phyloP scores from a whole-genome alignment of 2,113 vertebrate species.

The Riparia riparia region DNA sequence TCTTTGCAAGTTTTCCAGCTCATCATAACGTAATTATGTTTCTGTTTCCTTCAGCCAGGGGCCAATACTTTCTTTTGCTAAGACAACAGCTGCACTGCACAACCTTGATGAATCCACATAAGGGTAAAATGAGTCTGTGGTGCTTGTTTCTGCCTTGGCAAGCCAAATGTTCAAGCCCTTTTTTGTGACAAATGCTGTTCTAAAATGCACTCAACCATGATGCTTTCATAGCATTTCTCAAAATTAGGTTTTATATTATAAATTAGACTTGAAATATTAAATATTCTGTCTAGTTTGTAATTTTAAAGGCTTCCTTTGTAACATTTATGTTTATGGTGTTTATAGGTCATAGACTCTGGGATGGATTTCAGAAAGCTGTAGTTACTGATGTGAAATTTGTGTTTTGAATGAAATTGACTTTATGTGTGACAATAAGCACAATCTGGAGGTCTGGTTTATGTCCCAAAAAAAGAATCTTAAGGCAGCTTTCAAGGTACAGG shows the following conservation, averaged over 20 bases:
- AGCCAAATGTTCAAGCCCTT: constrained; percentile 51
- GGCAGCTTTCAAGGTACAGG: neutral
- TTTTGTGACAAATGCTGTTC: constrained; percentile 52
- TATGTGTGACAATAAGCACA: neutral
- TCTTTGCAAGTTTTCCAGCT: constrained; percentile 70
- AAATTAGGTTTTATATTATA: constrained; percentile 27
- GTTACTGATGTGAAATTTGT: neutral
- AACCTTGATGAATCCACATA: constrained; percentile 73
- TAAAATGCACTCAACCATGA: constrained; percentile 10
- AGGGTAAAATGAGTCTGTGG: constrained; percentile 56
- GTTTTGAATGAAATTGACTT: constrained; percentile 5
- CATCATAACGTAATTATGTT: constrained; percentile 77
- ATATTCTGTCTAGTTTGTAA: neutral
- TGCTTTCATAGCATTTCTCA: constrained; percentile 28
- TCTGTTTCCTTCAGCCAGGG: constrained; percentile 69
- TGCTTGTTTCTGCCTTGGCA: constrained; percentile 61
- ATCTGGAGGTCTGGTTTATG: neutral
- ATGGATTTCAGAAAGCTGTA: neutral
- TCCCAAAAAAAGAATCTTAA: neutral
- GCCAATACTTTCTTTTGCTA: constrained; percentile 62
- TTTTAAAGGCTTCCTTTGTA: constrained; percentile 28
- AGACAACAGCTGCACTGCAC: constrained; percentile 73
- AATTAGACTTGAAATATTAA: constrained; percentile 57
- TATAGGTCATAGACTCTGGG: neutral
- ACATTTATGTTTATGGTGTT: constrained; percentile 48